phyloP scores from a whole-genome alignment of 2,888 invertebrate species.

The Entomobrya multifasciata region DNA sequence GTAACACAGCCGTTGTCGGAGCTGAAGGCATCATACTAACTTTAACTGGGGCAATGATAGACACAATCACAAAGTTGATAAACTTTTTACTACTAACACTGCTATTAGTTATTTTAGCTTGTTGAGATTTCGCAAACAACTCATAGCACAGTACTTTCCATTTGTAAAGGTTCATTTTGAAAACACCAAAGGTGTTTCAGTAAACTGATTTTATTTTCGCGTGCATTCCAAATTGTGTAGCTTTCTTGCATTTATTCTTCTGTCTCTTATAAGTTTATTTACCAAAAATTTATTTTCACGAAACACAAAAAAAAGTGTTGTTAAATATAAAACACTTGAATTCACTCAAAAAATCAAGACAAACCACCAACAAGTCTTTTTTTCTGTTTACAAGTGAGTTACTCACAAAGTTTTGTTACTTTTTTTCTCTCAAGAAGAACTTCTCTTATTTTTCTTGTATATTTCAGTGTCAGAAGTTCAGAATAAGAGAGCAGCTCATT shows the following conservation, averaged over 20 bases:
- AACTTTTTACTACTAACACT: conserved; percentile 4
- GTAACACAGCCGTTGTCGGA: conserved; percentile 94
- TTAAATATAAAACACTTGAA: too few species aligned
- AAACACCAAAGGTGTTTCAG: background rate
- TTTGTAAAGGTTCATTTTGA: conserved; percentile 50
- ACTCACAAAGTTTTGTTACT: too few species aligned
- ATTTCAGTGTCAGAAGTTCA: background rate
- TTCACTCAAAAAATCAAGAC: too few species aligned
- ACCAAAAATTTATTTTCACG: background rate
- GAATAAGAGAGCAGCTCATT: background rate
- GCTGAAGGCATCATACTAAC: conserved; percentile 93
- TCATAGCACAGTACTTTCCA: conserved; percentile 39
- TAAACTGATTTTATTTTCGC: background rate
- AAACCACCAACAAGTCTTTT: too few species aligned
- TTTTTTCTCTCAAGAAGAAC: background rate
- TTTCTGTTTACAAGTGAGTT: too few species aligned
- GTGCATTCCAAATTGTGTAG: background rate
- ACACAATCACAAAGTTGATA: conserved; percentile 22
- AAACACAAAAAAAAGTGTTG: too few species aligned
- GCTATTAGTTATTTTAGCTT: background rate
- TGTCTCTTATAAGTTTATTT: background rate
- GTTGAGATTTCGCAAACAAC: conserved; percentile 1
- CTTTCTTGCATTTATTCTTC: background rate
- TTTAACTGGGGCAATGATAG: conserved; percentile 50
- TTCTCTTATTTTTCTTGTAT: background rate